Evolutionary conservation across 2,797 vertebrate species (phyloP).

Genomic region (Clarias laeviceps): DNA sequence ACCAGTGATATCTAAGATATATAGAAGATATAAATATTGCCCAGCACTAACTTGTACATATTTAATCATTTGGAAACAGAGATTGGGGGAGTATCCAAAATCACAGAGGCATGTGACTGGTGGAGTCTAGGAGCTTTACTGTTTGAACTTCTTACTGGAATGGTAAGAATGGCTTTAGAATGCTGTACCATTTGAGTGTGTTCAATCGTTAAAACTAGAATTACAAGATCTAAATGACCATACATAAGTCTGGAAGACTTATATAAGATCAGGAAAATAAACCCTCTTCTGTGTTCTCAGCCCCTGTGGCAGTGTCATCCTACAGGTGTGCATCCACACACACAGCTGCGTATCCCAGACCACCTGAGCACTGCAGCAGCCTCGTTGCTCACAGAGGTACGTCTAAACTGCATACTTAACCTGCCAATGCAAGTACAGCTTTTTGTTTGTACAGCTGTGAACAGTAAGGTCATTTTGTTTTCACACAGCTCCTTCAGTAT

Average conservation of each 20-base stretch:
- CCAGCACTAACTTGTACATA: neutral
- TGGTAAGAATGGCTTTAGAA: constrained; percentile 73
- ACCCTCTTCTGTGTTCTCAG: constrained; percentile 68
- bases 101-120: constrained; percentile 94
- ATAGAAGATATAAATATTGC: neutral
- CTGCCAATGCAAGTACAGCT: neutral
- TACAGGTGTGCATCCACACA: constrained; percentile 90
- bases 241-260: neutral
- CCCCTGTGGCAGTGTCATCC: constrained; percentile 89
- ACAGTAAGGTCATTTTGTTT: neutral
- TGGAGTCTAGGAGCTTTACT: constrained; percentile 95
- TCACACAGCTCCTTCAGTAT: constrained; percentile 86
- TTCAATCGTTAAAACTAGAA: neutral
- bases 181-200: neutral
- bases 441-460: too few relatives aligned
- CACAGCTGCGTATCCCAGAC: constrained; percentile 86
- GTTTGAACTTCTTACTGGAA: constrained; percentile 92
- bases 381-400: constrained; percentile 90
- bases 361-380: constrained; percentile 85
- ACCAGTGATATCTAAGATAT: neutral
- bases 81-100: constrained; percentile 85
- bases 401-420: constrained; percentile 21
- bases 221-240: too few relatives aligned
- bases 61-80: constrained; percentile 73
- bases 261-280: neutral